Evolutionary conservation across 2,797 vertebrate genomes (phyloP).

Genomic region (Erpetoichthys calabaricus): DNA sequence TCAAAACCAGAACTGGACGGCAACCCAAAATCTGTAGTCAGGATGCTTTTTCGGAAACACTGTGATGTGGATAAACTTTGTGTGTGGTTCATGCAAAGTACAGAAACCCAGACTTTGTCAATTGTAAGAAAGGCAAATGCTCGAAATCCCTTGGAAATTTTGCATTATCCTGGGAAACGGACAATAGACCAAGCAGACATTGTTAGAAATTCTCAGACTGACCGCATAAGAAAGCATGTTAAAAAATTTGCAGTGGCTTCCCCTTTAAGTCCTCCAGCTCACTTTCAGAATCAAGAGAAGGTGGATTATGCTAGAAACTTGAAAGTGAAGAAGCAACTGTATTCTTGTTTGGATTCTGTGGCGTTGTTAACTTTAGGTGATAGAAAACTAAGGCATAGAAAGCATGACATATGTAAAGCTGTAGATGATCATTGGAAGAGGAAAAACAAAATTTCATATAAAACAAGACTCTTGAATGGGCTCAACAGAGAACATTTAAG

Average conservation of each 20-base stretch:
- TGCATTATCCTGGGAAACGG: conserved; percentile 61
- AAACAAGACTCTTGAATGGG: conserved; percentile 23
- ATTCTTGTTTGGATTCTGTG: too few species aligned
- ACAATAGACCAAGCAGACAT: conserved; percentile 48
- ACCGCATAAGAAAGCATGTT: conserved; percentile 73
- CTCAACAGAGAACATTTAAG: too few species aligned
- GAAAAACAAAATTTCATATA: conserved; percentile 37
- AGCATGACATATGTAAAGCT: conserved; percentile 26
- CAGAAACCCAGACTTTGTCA: conserved; percentile 86
- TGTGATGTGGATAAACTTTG: conserved; percentile 75
- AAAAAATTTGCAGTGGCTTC: conserved; percentile 86
- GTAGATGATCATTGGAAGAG: conserved; percentile 33
- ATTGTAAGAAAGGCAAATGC: conserved; percentile 81
- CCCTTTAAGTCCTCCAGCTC: conserved; percentile 72
- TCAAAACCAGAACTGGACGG: conserved; percentile 37
- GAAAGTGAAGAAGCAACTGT: conserved; percentile 37
- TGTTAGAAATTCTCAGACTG: conserved; percentile 64
- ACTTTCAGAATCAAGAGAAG: conserved; percentile 51
- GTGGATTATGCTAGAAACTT: conserved; percentile 43
- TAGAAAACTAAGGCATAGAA: conserved; percentile 43
- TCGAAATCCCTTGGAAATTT: conserved; percentile 67
- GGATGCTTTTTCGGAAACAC: conserved; percentile 81
- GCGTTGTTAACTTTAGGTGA: conserved; percentile 9
- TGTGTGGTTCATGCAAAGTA: conserved; percentile 97
- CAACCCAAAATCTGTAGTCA: conserved; percentile 58